These are phyloP conservation scores for Galerucella pusilla DNA, from an alignment of 2,888 invertebrate species.

Conservation along the genomic window DNA sequence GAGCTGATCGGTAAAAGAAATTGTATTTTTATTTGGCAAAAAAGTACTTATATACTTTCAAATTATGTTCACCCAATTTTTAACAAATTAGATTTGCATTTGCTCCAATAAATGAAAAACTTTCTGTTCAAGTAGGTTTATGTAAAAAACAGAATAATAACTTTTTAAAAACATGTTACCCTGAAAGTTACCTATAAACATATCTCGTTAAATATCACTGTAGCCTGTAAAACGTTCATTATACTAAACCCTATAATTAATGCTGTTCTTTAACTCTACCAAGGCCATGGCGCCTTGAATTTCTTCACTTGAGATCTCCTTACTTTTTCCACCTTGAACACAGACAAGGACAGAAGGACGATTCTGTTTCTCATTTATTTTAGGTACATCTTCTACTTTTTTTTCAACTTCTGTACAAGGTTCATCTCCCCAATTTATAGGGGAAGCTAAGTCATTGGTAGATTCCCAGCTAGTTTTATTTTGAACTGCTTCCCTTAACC, in stretches of 20 bases:
- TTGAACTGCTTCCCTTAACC: constrained; percentile 68
- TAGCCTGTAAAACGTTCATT: background rate
- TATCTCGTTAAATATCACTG: constrained; percentile 9
- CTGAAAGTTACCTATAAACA: constrained; percentile 7
- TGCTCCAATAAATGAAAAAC: no score
- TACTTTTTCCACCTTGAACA: constrained; percentile 61
- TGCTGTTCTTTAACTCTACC: constrained; percentile 69
- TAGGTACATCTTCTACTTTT: constrained; percentile 29
- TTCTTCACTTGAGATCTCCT: constrained; percentile 62
- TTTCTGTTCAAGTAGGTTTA: no score
- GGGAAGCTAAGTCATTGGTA: constrained; percentile 66
- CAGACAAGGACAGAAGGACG: constrained; percentile 70
- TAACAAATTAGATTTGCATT: no score
- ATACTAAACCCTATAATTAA: constrained; percentile 55
- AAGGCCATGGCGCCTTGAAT: constrained; percentile 73
- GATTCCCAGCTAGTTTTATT: constrained; percentile 60
- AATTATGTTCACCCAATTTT: no score
- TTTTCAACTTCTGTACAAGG: constrained; percentile 33
- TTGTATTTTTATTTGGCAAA: no score
- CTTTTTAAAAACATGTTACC: constrained; percentile 1
- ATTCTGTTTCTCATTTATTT: constrained; percentile 63
- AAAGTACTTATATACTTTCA: no score
- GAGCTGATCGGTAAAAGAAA: no score
- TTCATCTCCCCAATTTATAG: constrained; percentile 66
- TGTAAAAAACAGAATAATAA: background rate